Conservation (phyloP, 2,797 vertebrate species). For the Pseudomugil gertrudae region DNA sequence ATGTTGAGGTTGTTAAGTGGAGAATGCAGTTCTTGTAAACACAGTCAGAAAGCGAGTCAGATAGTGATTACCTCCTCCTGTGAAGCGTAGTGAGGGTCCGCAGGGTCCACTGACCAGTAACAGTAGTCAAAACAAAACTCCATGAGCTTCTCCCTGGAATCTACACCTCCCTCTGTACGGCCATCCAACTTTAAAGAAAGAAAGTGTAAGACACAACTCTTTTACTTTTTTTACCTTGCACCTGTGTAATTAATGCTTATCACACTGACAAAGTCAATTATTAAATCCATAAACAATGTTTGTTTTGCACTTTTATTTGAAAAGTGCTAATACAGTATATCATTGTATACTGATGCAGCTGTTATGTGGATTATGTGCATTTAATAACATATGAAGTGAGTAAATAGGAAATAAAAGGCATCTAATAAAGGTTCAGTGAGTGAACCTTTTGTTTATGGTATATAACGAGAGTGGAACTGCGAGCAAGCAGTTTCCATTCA, state of each 20-base stretch:
- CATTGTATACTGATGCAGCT: not conserved
- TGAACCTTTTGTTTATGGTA: constrained; percentile 32
- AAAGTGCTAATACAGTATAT: not conserved
- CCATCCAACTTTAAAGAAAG: constrained; percentile 83
- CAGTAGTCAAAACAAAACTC: constrained; percentile 97
- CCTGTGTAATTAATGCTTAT: not conserved
- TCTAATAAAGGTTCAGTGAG: no score
- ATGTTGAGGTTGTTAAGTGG: not conserved
- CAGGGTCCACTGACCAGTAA: constrained; percentile 94
- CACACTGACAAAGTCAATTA: not conserved
- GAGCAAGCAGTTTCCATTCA: constrained; percentile 70
- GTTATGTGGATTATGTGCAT: not conserved
- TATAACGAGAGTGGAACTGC: constrained; percentile 36
- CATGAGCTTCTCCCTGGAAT: constrained; percentile 88
- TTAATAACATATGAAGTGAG: not conserved
- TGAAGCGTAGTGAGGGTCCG: constrained; percentile 90
- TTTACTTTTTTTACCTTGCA: not conserved
- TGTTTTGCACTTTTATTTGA: not conserved
- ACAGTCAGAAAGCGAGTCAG: not conserved
- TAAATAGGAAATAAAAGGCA: not conserved
- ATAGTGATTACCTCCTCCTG: constrained; percentile 90
- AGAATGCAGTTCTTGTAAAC: constrained; percentile 7
- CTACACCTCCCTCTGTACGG: constrained; percentile 82
- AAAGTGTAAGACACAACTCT: constrained; percentile 1
- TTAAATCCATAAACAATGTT: constrained; percentile 6